Base-by-base conservation (phyloP, 2,888 invertebrate genomes). In the Noctuana brunneofusca region DNA sequence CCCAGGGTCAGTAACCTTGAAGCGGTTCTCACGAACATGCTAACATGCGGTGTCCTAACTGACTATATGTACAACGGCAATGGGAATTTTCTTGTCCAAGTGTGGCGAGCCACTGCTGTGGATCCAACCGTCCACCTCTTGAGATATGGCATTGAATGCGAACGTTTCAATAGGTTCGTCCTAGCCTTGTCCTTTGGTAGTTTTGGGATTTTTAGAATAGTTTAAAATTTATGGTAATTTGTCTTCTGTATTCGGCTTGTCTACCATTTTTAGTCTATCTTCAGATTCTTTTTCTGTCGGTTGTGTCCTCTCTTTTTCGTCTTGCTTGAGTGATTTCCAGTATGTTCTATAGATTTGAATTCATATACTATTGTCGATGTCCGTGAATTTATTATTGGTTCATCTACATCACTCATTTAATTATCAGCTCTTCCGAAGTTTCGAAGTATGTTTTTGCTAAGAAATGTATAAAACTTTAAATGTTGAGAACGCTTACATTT, bases 1-100 rank as follows among this genome's bases (percentile, higher is more conserved):
- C 80, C 69, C 86, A 88, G 87, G 81, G 69, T 87, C 68, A 66
- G 65, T 66, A 88, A 87, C 77, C 76, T 88, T 65, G 80, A 86
- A 69, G 65, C 73, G 5, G 74, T 77, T 48, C 64, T 88, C 66
- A 73, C 70, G 55, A 87, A 87, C 73, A 83, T 88, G 81, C 73
- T 78, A 48, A 74, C 75, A 20, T 71, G 75, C 67, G 84, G 84
- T 18, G 62, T 76, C 20, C 76, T 88, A 22, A 78, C 86, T 20
- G 77, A 81, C 22, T 71, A 73, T 58, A 65, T 87, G 11, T 85
- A 74, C 73, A 73, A 80, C 48, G 81, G 82, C 49, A 72, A 75
- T 27, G 85, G 83, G 38, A 70, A 64, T 3, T 70, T 87, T 11
- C 75, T 88, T 1, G 77, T 77, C 41, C 67, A 65, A 16, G 64